Base-by-base conservation (phyloP, 2,888 invertebrate species). In the Diarsia dahlii region DNA sequence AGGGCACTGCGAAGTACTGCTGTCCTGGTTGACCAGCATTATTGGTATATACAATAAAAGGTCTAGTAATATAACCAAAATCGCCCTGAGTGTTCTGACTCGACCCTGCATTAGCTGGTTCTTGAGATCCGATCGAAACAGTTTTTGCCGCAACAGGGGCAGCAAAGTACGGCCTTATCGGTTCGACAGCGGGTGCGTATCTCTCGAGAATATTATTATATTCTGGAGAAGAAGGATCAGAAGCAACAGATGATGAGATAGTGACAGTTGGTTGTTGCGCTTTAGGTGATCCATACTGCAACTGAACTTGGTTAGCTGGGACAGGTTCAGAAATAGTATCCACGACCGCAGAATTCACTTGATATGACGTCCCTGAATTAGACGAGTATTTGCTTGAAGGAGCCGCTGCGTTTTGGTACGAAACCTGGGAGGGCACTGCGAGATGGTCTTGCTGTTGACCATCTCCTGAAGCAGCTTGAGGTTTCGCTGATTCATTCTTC, bases 281-380 rank as follows among this genome's bases (percentile, higher is more conserved):
- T 23, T 69, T 69, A 1, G 65, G 5, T n/a, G 71, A 48, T 45
- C 68, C 71, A 20, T 80, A 65, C 15, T 80, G 60, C 23, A 18
- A 52, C 48, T 60, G 23, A 28, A 45, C 66, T 52, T 12, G 34
- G 12, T 63, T 63, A 15, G 20, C 9, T 2, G 28, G 15, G 3
- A 10, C 12, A 20, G 20, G 1, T 62, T 28, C 46, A 48, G 76
- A 56, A 28, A 82, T 64, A 9, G 52, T 73, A 34, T 82, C 13
- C 60, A 82, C 76, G 6, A 82, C 54, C 8, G 77, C 83, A 12
- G 80, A 12, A 58, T 69, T 63, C 28, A 71, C 18, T 68, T 80
- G 73, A 63, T 63, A 74, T 2, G 82, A 28, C 2, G 9, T 8
- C 10, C 2, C 10, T 60, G 50, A 52, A 48, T 13, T 54, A 12